Evolutionary conservation across 2,113 vertebrate genomes (phyloP).

Genomic region (Etheostoma spectabile): DNA sequence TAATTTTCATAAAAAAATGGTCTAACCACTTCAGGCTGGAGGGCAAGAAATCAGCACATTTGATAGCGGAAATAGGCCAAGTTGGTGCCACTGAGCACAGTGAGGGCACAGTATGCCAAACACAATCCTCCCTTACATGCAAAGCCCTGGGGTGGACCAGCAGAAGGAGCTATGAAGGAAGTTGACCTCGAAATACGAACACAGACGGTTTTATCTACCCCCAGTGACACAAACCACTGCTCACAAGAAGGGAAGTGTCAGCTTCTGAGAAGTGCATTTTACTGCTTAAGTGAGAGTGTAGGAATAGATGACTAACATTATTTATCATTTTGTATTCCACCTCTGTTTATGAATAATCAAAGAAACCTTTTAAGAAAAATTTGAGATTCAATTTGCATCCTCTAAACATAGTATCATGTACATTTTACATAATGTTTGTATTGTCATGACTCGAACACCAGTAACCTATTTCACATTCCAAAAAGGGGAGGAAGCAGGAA

Average conservation of each 20-base stretch:
- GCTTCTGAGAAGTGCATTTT: slow-evolving; percentile 46
- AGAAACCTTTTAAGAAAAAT: not conserved
- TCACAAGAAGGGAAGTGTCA: slow-evolving; percentile 50
- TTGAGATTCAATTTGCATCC: not conserved
- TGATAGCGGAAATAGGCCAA: slow-evolving; percentile 32
- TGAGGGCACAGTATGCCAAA: slow-evolving; percentile 44
- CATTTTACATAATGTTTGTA: not conserved
- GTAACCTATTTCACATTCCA: slow-evolving; percentile 12
- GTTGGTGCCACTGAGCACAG: slow-evolving; percentile 50
- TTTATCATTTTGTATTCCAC: slow-evolving; percentile 21
- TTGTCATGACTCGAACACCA: slow-evolving; percentile 2
- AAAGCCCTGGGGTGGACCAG: slow-evolving; percentile 16
- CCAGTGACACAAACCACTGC: slow-evolving; percentile 45
- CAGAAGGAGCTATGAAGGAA: slow-evolving; percentile 45
- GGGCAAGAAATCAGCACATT: slow-evolving; percentile 23
- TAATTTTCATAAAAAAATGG: slow-evolving; percentile 25
- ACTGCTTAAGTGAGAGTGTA: slow-evolving; percentile 47
- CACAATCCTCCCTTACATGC: slow-evolving; percentile 58
- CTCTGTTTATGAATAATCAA: slow-evolving; percentile 21
- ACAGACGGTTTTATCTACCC: slow-evolving; percentile 38
- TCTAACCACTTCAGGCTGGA: slow-evolving; percentile 21
- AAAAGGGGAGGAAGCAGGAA: slow-evolving; percentile 27
- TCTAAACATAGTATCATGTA: not conserved
- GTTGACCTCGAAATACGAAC: slow-evolving; percentile 44
- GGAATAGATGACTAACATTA: slow-evolving; percentile 13